Base-by-base conservation (phyloP, 2,888 invertebrate species). In the Trichogramma dendrolimi region DNA sequence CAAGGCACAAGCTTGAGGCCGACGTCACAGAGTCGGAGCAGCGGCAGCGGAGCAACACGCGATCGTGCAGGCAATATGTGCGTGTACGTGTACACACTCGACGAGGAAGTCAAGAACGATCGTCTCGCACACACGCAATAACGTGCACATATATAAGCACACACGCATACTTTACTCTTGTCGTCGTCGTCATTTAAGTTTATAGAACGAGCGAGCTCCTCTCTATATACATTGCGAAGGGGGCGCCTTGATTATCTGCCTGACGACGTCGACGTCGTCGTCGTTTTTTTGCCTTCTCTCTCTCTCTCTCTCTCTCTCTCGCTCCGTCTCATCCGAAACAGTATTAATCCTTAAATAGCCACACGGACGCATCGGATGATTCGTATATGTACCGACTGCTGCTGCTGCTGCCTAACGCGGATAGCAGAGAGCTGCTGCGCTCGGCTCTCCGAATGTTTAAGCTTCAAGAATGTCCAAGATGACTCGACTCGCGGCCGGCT, bases 181-280 rank as follows among this genome's bases (percentile, higher is more conserved):
- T 27, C 27, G 27, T 27, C 27, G 27, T 27, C 27, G 27, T 27
- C 27, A 27, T 27, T 27, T 27, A 27, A 27, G 27, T 27, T 27
- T 27, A 27, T 27, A 27, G 27, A 27, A 3, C 27, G 27, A 27
- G 27, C 7, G 40, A n/a, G 6, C 40, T 40, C 53, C 48, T 52
- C 11, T 14, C 8, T 38, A 10, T 7, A 10, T 7, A 7, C 62
- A 69, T 69, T 68, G 71, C 67, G 71, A 70, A 67, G 55, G 62
- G 62, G 70, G 67, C 68, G 68, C 71, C 68, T 71, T 70, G 68
- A 65, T 71, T 71, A 69, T 69, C 50, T 43, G 42, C 55, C 8
- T 52, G 14, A 38, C 42, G 43, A 38, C 50, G 44, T 60, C 27
- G 27, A 27, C 27, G 27, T 27, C 27, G 27, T 27, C 27, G 27